Evolutionary conservation across 1,140 invertebrate genomes (phyloP).

Genomic region (Heliothis virescens): DNA sequence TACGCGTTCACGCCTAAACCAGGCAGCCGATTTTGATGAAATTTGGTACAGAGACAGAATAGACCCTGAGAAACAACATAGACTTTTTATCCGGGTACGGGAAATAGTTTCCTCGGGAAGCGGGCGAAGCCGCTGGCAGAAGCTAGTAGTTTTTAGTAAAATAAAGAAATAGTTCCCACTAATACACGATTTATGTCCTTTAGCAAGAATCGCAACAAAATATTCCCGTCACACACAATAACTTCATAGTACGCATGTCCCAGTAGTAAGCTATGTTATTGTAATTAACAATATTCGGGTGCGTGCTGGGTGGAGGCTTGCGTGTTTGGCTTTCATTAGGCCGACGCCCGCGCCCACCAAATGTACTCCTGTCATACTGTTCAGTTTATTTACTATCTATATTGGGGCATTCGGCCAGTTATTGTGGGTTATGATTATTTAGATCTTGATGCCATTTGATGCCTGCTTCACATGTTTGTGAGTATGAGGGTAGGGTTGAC

Average conservation of each 20-base stretch:
- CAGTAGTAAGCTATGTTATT: conserved; percentile 53
- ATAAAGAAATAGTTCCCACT: background rate
- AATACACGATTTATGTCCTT: conserved; percentile 12
- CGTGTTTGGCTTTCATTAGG: conserved; percentile 82
- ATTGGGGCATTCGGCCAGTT: conserved; percentile 35
- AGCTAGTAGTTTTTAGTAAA: too few relatives aligned
- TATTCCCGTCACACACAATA: conserved; percentile 33
- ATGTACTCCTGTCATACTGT: conserved; percentile 69
- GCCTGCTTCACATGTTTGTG: background rate
- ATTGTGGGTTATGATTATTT: conserved; percentile 34
- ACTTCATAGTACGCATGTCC: conserved; percentile 27
- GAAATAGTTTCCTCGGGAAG: too few relatives aligned
- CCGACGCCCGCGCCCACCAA: conserved; percentile 69
- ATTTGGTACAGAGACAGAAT: too few relatives aligned
- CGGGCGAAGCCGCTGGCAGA: too few relatives aligned
- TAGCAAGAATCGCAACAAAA: conserved; percentile 6
- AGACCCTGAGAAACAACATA: too few relatives aligned
- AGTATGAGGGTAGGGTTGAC: background rate
- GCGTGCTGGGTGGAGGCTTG: conserved; percentile 65
- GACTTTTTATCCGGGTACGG: too few relatives aligned
- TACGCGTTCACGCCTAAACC: too few relatives aligned
- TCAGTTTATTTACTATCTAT: conserved; percentile 62
- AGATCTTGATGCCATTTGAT: background rate
- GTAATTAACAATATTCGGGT: conserved; percentile 69
- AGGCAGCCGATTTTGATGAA: too few relatives aligned